Conservation (phyloP, 2,797 vertebrate species). For the Enteromius radiatus region DNA sequence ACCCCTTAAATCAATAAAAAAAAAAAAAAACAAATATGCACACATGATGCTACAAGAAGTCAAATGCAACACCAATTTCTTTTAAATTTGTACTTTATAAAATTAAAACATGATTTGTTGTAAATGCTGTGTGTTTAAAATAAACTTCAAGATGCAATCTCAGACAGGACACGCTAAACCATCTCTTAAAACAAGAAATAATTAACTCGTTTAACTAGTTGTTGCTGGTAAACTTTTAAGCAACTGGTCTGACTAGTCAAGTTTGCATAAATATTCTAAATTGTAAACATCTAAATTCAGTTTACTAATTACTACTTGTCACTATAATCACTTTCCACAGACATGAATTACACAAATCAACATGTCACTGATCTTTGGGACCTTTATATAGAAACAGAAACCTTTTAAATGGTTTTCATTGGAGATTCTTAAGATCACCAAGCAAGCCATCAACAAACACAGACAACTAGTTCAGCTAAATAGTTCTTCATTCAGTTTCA, state of each 20-base stretch:
- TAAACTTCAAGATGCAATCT: background rate
- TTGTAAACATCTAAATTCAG: background rate
- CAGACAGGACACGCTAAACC: background rate
- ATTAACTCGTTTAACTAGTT: background rate
- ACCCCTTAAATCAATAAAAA: background rate
- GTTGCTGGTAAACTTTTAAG: background rate
- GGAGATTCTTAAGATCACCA: conserved; percentile 15
- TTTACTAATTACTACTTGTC: background rate
- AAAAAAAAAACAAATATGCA: background rate
- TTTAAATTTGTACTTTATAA: background rate
- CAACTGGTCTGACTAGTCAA: background rate
- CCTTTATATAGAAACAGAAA: conserved; percentile 12
- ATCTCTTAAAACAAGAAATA: background rate
- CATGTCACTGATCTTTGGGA: background rate
- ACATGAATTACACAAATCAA: conserved; percentile 4
- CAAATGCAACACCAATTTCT: background rate
- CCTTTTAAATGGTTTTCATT: background rate
- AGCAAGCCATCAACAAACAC: conserved; percentile 28
- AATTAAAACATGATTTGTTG: background rate
- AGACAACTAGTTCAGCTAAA: conserved; percentile 8
- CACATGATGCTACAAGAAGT: background rate
- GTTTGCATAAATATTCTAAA: no score
- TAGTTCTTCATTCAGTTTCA: background rate
- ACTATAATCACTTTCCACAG: background rate
- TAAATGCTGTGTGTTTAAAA: background rate